Evolutionary conservation across 2,888 invertebrate genomes (phyloP).

Genomic region (Belgica antarctica): DNA sequence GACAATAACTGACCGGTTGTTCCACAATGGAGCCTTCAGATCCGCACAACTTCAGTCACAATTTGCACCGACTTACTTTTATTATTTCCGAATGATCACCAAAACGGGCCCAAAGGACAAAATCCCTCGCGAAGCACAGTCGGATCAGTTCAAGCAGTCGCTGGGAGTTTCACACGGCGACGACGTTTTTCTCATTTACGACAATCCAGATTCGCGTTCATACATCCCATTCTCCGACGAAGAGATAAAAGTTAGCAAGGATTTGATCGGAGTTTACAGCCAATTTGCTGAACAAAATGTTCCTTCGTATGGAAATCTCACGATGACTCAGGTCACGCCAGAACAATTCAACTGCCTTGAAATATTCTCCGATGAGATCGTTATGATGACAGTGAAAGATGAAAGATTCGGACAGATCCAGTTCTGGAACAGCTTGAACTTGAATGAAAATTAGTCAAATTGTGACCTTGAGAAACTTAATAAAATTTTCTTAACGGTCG

Average conservation of each 20-base stretch:
- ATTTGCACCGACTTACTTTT: constrained; percentile 63
- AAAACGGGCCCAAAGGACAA: too few species aligned
- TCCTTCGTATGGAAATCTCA: neutral
- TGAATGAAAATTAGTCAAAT: neutral
- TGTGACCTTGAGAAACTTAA: neutral
- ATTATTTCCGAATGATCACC: too few species aligned
- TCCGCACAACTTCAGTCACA: constrained; percentile 62
- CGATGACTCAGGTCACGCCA: neutral
- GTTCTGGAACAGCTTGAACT: constrained; percentile 1
- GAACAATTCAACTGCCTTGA: neutral
- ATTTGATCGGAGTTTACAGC: constrained; percentile 6
- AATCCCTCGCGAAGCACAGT: too few species aligned
- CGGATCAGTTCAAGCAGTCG: too few species aligned
- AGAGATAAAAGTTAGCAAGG: neutral
- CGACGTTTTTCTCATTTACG: constrained; percentile 58
- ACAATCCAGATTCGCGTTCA: neutral
- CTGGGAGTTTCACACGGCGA: constrained; percentile 67
- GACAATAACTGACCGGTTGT: constrained; percentile 66
- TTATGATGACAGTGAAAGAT: neutral
- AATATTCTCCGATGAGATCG: neutral
- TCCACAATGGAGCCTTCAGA: constrained; percentile 61
- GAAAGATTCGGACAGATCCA: constrained; percentile 20
- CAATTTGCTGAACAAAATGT: neutral
- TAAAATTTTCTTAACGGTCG: too few species aligned
- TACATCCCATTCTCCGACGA: constrained; percentile 6